Conservation (phyloP, 1,140 invertebrate genomes). For the Dolichoris vasculosae region DNA sequence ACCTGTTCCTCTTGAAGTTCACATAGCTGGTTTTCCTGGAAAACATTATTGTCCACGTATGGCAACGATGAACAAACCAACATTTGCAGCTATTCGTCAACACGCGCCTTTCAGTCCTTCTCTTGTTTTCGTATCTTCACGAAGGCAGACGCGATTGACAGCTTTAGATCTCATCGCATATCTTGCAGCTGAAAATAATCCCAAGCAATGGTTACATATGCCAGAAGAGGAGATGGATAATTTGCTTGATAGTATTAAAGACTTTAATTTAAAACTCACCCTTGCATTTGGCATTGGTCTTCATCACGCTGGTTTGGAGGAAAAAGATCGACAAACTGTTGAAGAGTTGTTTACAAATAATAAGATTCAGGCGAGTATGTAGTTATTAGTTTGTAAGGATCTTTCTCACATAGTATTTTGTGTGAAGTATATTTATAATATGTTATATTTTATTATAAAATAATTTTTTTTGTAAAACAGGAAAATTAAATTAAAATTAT, state of each 20-base stretch:
- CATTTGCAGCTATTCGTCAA: conserved; percentile 94
- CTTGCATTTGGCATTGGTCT: conserved; percentile 98
- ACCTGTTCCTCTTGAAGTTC: conserved; percentile 97
- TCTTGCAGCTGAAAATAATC: conserved; percentile 91
- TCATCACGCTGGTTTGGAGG: conserved; percentile 97
- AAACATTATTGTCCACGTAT: conserved; percentile 99
- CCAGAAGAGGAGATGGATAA: conserved; percentile 88
- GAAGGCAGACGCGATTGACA: conserved; percentile 96
- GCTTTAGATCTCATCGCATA: conserved; percentile 97
- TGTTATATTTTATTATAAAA: too few species aligned
- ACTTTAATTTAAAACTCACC: conserved; percentile 94
- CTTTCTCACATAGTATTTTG: too few species aligned
- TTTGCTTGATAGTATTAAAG: conserved; percentile 85
- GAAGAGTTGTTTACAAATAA: conserved; percentile 97
- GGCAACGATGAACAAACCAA: conserved; percentile 99
- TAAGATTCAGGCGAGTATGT: conserved; percentile 89
- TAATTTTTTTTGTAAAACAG: too few species aligned
- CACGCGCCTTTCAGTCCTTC: conserved; percentile 94
- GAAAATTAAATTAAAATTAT: too few species aligned
- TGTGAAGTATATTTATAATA: too few species aligned
- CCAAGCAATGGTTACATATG: conserved; percentile 97
- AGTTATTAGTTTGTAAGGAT: not conserved
- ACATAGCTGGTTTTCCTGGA: conserved; percentile 93
- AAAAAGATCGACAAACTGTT: conserved; percentile 91
- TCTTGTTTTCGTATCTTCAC: conserved; percentile 97